These are phyloP conservation scores for Keiferia lycopersicella DNA, from an alignment of 2,888 invertebrate genomes.

Conservation along the genomic window DNA sequence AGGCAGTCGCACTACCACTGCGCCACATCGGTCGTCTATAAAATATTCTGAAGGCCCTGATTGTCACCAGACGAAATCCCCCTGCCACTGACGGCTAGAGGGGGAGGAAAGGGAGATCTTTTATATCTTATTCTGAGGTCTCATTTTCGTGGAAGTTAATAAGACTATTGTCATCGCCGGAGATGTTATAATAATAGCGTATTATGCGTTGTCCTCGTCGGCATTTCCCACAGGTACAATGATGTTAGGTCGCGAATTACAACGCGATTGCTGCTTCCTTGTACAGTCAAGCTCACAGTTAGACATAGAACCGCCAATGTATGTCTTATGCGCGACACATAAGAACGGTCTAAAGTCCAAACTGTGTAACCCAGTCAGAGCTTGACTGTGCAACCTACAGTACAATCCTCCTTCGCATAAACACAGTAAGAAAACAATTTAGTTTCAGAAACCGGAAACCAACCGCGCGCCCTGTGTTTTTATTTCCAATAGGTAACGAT, in stretches of 20 bases:
- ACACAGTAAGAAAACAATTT: slow-evolving; percentile 20
- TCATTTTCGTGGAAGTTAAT: slow-evolving; percentile 14
- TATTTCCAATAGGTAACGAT: slow-evolving; percentile 18
- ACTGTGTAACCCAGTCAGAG: no score
- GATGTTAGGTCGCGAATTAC: slow-evolving; percentile 15
- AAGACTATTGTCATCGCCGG: slow-evolving; percentile 22
- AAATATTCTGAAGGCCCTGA: no score
- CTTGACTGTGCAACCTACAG: no score
- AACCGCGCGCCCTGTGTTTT: slow-evolving; percentile 26
- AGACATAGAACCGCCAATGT: no score
- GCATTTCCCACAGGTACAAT: slow-evolving; percentile 28
- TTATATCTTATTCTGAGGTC: background rate
- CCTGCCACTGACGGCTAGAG: background rate
- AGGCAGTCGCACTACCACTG: no score
- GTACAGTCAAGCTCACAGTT: no score
- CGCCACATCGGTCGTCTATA: no score
- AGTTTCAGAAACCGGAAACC: slow-evolving; percentile 21
- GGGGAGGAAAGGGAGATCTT: background rate
- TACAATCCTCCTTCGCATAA: slow-evolving; percentile 27
- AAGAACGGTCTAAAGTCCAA: no score
- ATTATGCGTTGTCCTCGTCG: slow-evolving; percentile 15
- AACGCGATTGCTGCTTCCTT: slow-evolving; percentile 15
- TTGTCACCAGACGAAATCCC: background rate
- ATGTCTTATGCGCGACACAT: no score
- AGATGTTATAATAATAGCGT: slow-evolving; percentile 11